Base-by-base conservation (phyloP, 1,140 invertebrate species). In the honey bee (Apis mellifera) region DNA sequence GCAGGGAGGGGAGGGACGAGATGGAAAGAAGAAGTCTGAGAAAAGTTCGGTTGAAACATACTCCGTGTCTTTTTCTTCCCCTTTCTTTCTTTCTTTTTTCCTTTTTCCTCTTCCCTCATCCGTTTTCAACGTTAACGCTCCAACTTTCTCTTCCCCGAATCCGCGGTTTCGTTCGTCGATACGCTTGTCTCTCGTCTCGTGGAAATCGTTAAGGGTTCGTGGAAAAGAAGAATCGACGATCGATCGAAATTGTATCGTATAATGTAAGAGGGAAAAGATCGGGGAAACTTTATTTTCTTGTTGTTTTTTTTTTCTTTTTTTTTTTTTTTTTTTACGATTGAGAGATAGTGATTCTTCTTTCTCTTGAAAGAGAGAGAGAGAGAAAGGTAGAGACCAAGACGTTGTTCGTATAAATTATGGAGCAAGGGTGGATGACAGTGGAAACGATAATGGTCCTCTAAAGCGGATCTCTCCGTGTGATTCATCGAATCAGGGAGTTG, bases 121-220 rank as follows among this genome's bases (percentile, higher is more conserved):
- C 59, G 66, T 75, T 68, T 86, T 32, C 32, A 32, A 32, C 32
- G 32, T 32, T 72, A 59, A 32, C 75, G 70, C 26, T 52, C 65
- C 52, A 59, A 74, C 71, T 86, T 78, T 78, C 32, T 66, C 32
- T 66, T 50, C n/a, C 23, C 55, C 70, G 42, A 69, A 48, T 21
- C 5, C 32, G 32, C 32, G 32, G 32, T 42, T 42, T 42, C 26
- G 21, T 23, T 65, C 73, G 32, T 23, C 75, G 17, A 19, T 13
- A 23, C 23, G 72, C 62, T 84, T 83, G 78, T 55, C 50, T 55
- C 42, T 82, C 85, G 48, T 57, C 66, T 52, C 17, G 48, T 12
- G 76, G 23, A 23, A 42, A 68, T 42, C 26, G 26, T 54, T 42
- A 32, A 17, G 21, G 23, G 17, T 55, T 74, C 78, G 60, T 19